These are phyloP conservation scores for Phodopus roborovskii DNA, from an alignment of 2,113 vertebrate species.

Conservation along the genomic window DNA sequence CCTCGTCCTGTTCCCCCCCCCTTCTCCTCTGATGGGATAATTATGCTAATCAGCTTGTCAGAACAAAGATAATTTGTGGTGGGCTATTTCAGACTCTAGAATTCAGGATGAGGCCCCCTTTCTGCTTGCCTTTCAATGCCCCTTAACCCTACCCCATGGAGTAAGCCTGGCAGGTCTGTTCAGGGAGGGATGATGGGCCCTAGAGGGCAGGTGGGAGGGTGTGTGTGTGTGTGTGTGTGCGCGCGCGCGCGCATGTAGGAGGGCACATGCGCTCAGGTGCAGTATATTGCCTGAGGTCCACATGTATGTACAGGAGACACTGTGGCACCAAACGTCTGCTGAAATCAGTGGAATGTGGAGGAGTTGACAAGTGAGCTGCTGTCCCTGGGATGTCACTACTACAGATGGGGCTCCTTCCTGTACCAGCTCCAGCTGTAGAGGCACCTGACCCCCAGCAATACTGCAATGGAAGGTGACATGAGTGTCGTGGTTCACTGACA, in stretches of 20 bases:
- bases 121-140: conserved; percentile 25
- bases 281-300: neutral
- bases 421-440: neutral
- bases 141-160: conserved; percentile 10
- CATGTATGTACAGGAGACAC: neutral
- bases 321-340: neutral
- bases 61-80: conserved; percentile 81
- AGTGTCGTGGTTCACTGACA: neutral
- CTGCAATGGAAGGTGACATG: neutral
- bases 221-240: neutral
- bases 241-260: neutral
- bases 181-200: neutral
- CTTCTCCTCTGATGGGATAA: conserved; percentile 75
- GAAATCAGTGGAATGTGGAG: neutral
- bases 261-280: neutral
- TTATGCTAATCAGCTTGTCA: conserved; percentile 82
- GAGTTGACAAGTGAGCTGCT: neutral
- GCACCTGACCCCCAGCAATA: neutral
- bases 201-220: neutral
- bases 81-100: conserved; percentile 75
- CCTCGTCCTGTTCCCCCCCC: conserved; percentile 44
- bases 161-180: neutral
- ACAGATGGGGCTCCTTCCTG: neutral
- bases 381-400: neutral
- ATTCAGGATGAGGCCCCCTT: conserved; percentile 66